Evolutionary conservation across 1,140 invertebrate genomes (phyloP), one percentile per base, ranked within the genome.

Genomic region (Dendrolimus kikuchii): DNA sequence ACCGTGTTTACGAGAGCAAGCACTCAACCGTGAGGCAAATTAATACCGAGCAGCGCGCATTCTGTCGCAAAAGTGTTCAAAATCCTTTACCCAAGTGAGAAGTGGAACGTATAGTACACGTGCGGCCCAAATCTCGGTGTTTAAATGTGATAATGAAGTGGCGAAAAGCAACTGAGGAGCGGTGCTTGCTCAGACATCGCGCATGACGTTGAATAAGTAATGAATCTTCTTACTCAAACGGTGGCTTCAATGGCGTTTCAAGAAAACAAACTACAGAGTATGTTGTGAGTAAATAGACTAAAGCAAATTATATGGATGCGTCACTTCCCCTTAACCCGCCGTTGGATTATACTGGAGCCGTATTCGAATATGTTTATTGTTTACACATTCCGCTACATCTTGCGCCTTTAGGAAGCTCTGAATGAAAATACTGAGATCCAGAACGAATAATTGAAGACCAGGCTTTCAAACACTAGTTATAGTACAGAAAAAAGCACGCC

Each of bases 171-270:
- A 59, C 64, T 64, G 54, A 56, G 54, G 56, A 58, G 46, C 45
- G 51, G 43, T 50, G 65, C 57, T 64, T 64, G 55, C 44, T 45
- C 56, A 64, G 64, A 70, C 59, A 61, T 53, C 62, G 67, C 49
- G 71, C 72, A 77, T 76, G 73, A 68, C 66, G 60, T 51, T 72
- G 75, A 78, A 78, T 78, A 78, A 71, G 62, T 74, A 72, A 78
- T 74, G 67, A 71, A 69, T 66, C 53, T 60, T 62, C 59, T 49
- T 68, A 60, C 40, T 48, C 45, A 51, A 55, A 61, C 55, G 53
- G 46, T 42, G 46, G 43, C 54, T 48, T 51, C 23, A 47, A 53
- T 40, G 60, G 41, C 52, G 50, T 63, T 63, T 63, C 57, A 65
- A 64, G 59, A 66, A 66, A 60, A 66, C 46, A 64, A 59, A 66